These are phyloP conservation scores for Xylophagus ater DNA, from an alignment of 2,888 invertebrate species.

Conservation along the genomic window DNA sequence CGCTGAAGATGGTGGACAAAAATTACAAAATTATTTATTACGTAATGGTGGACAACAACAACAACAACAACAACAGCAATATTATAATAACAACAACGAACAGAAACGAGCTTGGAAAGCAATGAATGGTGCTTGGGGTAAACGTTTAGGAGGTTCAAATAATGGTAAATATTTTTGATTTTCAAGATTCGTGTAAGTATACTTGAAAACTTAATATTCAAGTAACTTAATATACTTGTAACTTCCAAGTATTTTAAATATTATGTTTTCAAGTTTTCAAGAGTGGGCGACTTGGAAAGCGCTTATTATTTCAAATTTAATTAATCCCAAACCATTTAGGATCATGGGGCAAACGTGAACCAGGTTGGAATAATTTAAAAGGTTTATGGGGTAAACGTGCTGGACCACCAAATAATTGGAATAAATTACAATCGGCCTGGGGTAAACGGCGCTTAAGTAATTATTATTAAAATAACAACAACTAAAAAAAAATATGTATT, in stretches of 20 bases:
- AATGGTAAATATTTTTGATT: too few relatives aligned
- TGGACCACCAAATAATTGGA: slow-evolving; percentile 28
- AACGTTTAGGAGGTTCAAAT: slow-evolving; percentile 45
- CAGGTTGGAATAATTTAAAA: slow-evolving; percentile 67
- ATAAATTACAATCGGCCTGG: slow-evolving; percentile 37
- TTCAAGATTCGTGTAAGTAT: too few relatives aligned
- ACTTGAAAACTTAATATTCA: too few relatives aligned
- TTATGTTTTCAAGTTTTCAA: too few relatives aligned
- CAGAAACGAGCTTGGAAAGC: slow-evolving; percentile 59
- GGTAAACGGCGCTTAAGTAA: too few relatives aligned
- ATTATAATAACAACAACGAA: slow-evolving; percentile 22
- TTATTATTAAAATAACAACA: too few relatives aligned
- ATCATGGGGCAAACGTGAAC: slow-evolving; percentile 66
- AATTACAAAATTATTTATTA: not conserved
- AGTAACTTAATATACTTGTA: too few relatives aligned
- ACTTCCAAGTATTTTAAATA: too few relatives aligned
- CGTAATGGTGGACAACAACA: slow-evolving; percentile 23
- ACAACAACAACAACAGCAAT: slow-evolving; percentile 34
- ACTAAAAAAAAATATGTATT: too few relatives aligned
- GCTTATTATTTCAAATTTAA: too few relatives aligned
- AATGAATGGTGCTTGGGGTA: slow-evolving; percentile 64
- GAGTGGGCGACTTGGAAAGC: too few relatives aligned
- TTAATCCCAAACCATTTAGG: too few relatives aligned
- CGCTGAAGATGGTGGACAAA: slow-evolving; percentile 1
- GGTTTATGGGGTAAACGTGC: slow-evolving; percentile 67